A percentile compares a stretch with the other conserved stretches of the same genome.
Conservation (phyloP, 2,113 vertebrate genomes). For the Ciconia maguari region DNA sequence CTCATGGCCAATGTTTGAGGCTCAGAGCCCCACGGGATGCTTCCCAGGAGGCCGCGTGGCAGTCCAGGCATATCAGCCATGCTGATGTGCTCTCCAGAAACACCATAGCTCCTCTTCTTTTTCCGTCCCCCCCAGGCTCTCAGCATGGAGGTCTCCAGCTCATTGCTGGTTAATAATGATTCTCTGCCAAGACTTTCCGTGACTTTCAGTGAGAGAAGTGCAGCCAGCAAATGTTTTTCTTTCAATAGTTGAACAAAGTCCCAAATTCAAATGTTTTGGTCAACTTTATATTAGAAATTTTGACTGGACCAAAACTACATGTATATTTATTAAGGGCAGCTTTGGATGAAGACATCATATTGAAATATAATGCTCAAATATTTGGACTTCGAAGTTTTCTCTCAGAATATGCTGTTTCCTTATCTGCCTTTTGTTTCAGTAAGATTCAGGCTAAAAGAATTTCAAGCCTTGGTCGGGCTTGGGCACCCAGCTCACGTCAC, state of each 20-base stretch:
- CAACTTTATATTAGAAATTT: neutral
- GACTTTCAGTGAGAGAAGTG: neutral
- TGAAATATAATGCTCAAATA: neutral
- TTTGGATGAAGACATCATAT: neutral
- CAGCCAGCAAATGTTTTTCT: neutral
- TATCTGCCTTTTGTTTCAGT: neutral
- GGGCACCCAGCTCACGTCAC: neutral
- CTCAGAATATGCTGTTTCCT: neutral
- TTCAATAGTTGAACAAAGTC: neutral
- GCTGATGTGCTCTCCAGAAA: neutral
- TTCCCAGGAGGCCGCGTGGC: neutral
- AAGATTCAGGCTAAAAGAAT: neutral
- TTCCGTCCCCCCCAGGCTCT: neutral
- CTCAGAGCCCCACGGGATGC: rapidly evolving
- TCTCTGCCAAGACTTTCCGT: neutral
- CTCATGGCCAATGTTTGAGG: neutral
- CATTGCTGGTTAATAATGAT: neutral
- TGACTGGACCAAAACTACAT: neutral
- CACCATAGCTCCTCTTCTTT: neutral
- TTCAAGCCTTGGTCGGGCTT: neutral
- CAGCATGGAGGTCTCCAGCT: neutral
- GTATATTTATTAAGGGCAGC: neutral
- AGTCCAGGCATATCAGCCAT: neutral
- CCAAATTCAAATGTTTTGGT: neutral
- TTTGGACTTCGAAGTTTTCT: neutral